Base-by-base conservation (phyloP, 2,888 invertebrate species). In the Xanthostigma xanthostigma region DNA sequence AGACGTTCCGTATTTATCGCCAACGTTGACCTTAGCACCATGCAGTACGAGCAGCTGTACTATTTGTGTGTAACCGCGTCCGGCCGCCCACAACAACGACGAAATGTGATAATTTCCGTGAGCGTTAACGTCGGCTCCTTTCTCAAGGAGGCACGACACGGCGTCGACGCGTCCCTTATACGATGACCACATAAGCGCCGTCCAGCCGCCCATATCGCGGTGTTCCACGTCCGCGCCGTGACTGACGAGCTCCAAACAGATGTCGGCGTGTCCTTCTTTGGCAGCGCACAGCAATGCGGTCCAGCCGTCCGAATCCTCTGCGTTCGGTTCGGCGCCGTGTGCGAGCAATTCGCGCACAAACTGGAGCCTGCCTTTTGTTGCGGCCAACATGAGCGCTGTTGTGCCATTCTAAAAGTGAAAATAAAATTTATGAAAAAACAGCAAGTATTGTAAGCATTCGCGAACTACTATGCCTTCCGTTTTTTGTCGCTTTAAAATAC, bases 1-100 rank as follows among this genome's bases (percentile, higher is more conserved):
- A 0, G 96, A 93, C 9, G 95, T 95, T 34, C 93, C 95, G 69
- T 95, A 94, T 76, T 90, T 97, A 67, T 96, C 97, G 48, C 93
- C 92, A 14, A 93, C 84, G 70, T 95, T 95, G 8, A 93, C 82
- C 64, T 96, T 93, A 49, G 96, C 95, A 47, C 91, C 92, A 54
- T 86, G 81, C 48, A 78, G 76, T 47, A 97, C 74, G 50, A 97
- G 73, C 53, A 83, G 78, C 61, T 78, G 77, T 9, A 91, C 93
- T 52, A 97, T 90, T 53, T 84, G 83, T 44, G 80, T 76, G 68
- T 91, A 84, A 10, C 94, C 93, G 50, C 97, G 76, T 0, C 97
- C 96, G 2, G 94, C 82, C 1, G 96, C 94, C 94, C 96, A 97
- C 48, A 94, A 78, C 50, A 98, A 66, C 0, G 95, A 90, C 3